These are phyloP conservation scores for Neogale vison DNA, from an alignment of 2,113 vertebrate genomes.

Conservation along the genomic window DNA sequence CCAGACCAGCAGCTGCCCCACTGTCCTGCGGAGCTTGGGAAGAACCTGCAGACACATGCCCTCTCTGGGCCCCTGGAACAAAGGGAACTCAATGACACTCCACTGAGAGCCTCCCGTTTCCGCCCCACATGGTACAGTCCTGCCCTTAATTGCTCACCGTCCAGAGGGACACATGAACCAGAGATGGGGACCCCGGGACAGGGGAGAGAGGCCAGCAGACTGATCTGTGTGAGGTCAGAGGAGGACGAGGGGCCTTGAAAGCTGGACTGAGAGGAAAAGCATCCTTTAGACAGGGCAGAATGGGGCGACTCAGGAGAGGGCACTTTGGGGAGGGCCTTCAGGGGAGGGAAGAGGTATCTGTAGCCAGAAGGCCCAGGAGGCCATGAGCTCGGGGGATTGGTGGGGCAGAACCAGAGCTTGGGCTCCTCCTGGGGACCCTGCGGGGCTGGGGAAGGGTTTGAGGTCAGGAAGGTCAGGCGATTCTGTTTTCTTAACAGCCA, in stretches of 20 bases:
- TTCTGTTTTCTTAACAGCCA: neutral
- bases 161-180: too few species aligned
- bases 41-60: neutral
- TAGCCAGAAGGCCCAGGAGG: neutral
- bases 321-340: accelerated
- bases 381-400: neutral
- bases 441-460: neutral
- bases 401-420: neutral
- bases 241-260: neutral
- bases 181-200: too few species aligned
- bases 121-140: accelerated
- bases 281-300: neutral
- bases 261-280: neutral
- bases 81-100: accelerated
- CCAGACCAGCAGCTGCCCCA: neutral
- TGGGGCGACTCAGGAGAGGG: neutral
- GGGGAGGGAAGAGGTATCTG: neutral
- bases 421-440: neutral
- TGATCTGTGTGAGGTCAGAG: neutral
- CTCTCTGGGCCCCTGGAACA: neutral
- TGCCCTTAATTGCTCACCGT: neutral
- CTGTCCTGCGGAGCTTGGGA: neutral
- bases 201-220: neutral
- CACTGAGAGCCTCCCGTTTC: accelerated
- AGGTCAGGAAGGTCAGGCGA: neutral